Evolutionary conservation across 2,113 vertebrate genomes (phyloP).

Genomic region (Elephas maximus): DNA sequence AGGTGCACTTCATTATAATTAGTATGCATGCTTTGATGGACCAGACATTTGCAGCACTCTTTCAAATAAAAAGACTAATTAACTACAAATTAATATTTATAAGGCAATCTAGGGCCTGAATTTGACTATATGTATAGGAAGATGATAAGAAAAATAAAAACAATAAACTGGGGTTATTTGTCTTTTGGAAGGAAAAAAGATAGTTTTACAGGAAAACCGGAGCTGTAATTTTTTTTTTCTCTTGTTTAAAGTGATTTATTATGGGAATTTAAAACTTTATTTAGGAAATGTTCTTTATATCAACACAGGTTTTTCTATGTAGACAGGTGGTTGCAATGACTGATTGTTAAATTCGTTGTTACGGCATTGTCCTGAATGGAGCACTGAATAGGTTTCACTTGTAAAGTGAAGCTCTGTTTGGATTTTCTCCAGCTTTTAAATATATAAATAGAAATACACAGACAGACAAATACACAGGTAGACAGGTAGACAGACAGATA

Average conservation of each 20-base stretch:
- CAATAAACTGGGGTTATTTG: conserved; percentile 34
- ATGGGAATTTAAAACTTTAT: background rate
- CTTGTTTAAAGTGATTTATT: conserved; percentile 44
- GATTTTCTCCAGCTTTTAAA: conserved; percentile 17
- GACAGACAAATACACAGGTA: background rate
- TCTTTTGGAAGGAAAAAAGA: background rate
- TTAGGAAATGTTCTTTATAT: background rate
- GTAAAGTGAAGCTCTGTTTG: background rate
- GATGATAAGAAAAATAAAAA: conserved; percentile 53
- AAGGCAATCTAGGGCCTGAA: conserved; percentile 66
- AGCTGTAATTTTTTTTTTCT: background rate
- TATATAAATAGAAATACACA: background rate
- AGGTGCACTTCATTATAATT: conserved; percentile 85
- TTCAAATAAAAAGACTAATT: conserved; percentile 86
- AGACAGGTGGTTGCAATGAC: background rate
- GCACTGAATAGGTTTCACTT: background rate
- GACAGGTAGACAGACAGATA: background rate
- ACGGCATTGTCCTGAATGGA: background rate
- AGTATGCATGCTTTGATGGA: conserved; percentile 82
- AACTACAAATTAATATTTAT: conserved; percentile 88
- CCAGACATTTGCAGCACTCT: conserved; percentile 84
- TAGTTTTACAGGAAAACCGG: conserved; percentile 36
- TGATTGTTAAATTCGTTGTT: background rate
- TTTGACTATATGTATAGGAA: conserved; percentile 69
- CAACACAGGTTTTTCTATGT: background rate